Evolutionary conservation across 2,888 invertebrate species (phyloP).

Genomic region (Dynastes grantii): DNA sequence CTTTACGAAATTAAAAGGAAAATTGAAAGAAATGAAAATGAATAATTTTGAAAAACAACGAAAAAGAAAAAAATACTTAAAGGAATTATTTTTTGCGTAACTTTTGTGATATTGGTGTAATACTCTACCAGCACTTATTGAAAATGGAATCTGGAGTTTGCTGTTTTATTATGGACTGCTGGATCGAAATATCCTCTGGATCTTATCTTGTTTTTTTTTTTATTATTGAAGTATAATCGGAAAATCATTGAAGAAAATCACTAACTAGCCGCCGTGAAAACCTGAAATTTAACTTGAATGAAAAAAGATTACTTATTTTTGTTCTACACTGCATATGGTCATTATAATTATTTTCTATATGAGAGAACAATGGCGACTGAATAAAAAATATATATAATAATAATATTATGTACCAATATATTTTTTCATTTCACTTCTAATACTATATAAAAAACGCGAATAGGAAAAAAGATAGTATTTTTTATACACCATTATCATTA

Average conservation of each 20-base stretch:
- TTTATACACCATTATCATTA: conserved; percentile 20
- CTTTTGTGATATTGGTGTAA: too few species aligned
- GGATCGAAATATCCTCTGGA: too few species aligned
- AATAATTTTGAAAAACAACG: too few species aligned
- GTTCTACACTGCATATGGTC: background rate
- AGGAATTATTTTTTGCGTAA: too few species aligned
- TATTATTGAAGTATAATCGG: too few species aligned
- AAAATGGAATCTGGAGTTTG: too few species aligned
- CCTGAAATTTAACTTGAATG: background rate
- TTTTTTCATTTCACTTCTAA: conserved; percentile 60
- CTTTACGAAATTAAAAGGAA: background rate
- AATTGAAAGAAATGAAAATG: background rate
- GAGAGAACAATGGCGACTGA: conserved; percentile 31
- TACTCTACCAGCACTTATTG: too few species aligned
- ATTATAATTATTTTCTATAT: conserved; percentile 11
- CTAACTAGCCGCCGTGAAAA: too few species aligned
- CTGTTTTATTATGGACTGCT: too few species aligned
- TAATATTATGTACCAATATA: conserved; percentile 63
- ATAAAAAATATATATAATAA: conserved; percentile 60
- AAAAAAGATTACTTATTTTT: conserved; percentile 3
- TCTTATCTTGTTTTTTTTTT: too few species aligned
- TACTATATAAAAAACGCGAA: conserved; percentile 62
- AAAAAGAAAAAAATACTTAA: too few species aligned
- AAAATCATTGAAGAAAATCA: too few species aligned
- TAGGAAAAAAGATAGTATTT: conserved; percentile 48